Evolutionary conservation across 2,888 invertebrate genomes (phyloP).

Genomic region (Hirtodrosophila confusa): DNA sequence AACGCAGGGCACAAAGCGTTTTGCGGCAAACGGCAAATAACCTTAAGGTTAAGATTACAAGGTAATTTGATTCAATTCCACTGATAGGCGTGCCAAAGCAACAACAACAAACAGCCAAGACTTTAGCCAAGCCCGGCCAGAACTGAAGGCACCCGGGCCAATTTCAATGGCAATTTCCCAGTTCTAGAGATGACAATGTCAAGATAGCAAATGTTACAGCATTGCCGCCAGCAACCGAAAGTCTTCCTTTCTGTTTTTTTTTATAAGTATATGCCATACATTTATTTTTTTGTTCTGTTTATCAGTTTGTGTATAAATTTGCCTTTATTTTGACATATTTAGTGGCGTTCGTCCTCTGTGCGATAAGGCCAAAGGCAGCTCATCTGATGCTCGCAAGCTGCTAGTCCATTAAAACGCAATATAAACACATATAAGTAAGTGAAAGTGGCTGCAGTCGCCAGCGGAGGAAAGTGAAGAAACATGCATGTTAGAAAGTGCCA

Average conservation of each 20-base stretch:
- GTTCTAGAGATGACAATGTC: constrained; percentile 68
- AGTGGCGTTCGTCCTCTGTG: constrained; percentile 51
- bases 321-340: constrained; percentile 78
- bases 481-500: neutral
- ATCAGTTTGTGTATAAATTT: constrained; percentile 78
- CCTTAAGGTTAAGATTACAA: constrained; percentile 84
- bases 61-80: constrained; percentile 85
- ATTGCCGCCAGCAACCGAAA: constrained; percentile 44
- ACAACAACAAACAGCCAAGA: constrained; percentile 22
- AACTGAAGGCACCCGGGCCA: constrained; percentile 49
- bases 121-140: constrained; percentile 6
- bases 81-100: constrained; percentile 80
- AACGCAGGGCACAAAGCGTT: constrained; percentile 72
- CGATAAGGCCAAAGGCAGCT: constrained; percentile 45
- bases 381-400: constrained; percentile 41
- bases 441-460: constrained; percentile 17
- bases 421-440: constrained; percentile 49
- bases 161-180: constrained; percentile 63
- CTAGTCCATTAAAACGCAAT: constrained; percentile 66
- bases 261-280: constrained; percentile 14
- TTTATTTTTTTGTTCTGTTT: constrained; percentile 40
- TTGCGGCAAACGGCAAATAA: constrained; percentile 80
- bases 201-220: constrained; percentile 65
- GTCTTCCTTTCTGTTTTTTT: constrained; percentile 18
- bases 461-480: neutral